Conservation (phyloP, 2,888 invertebrate species). For the Acanthosepion pharaonis region DNA sequence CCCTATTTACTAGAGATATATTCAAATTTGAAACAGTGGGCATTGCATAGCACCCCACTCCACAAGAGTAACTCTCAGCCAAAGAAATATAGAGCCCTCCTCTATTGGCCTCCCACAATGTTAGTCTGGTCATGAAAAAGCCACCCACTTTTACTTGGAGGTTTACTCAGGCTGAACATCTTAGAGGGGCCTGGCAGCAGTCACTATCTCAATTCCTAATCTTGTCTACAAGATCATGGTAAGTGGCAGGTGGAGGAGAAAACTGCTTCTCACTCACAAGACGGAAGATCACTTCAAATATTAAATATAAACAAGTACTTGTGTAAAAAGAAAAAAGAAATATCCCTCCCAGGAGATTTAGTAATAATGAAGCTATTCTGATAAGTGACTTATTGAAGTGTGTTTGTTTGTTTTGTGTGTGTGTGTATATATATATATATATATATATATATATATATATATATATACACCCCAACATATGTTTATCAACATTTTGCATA, state of each 20-base stretch:
- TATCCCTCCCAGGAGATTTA: neutral
- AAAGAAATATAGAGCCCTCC: neutral
- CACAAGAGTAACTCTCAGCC: neutral
- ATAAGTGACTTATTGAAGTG: neutral
- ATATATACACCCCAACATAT: neutral
- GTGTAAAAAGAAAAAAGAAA: neutral
- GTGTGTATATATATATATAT: no score
- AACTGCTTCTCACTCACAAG: neutral
- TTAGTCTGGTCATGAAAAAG: neutral
- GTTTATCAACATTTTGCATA: neutral
- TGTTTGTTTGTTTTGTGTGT: neutral
- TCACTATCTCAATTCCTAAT: neutral
- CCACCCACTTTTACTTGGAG: slow-evolving; percentile 11
- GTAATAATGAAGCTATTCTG: neutral
- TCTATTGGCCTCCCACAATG: neutral
- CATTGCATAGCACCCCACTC: neutral
- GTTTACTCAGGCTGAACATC: neutral
- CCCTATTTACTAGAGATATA: neutral
- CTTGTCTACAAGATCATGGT: slow-evolving; percentile 33
- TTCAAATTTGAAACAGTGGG: neutral
- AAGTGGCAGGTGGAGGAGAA: neutral
- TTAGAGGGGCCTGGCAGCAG: neutral
- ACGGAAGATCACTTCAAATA: neutral
- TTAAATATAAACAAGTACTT: slow-evolving; percentile 33
- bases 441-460: neutral